Evolutionary conservation across 2,113 vertebrate genomes (phyloP).

Genomic region (Sceloporus tristichus): DNA sequence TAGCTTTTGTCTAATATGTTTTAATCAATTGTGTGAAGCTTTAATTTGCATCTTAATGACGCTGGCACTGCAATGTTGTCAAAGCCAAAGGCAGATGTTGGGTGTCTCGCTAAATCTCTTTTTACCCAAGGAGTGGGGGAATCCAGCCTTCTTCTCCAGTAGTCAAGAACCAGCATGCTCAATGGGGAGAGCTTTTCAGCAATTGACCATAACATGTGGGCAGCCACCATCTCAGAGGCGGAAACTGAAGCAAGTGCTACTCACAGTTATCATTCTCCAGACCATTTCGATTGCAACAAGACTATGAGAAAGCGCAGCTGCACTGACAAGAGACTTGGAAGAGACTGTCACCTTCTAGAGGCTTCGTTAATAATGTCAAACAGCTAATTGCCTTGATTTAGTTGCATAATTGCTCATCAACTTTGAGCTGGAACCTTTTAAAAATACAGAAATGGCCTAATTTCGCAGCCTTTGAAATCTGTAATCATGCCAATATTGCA

Average conservation of each 20-base stretch:
- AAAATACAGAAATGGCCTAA: neutral
- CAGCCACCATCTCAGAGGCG: too few species aligned
- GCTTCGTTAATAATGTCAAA: slow-evolving; percentile 4
- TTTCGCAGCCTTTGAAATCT: slow-evolving; percentile 21
- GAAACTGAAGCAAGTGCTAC: too few species aligned
- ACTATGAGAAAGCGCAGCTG: neutral
- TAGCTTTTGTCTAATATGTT: slow-evolving; percentile 55
- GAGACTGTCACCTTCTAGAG: neutral
- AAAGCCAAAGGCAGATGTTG: slow-evolving; percentile 38
- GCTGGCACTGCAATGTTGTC: slow-evolving; percentile 46
- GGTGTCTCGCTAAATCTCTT: slow-evolving; percentile 38
- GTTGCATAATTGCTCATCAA: slow-evolving; percentile 16
- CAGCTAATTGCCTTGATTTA: slow-evolving; percentile 23
- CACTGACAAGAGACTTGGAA: neutral
- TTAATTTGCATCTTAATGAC: slow-evolving; percentile 71
- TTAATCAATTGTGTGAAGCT: slow-evolving; percentile 61
- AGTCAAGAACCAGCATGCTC: too few species aligned
- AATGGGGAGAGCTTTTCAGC: too few species aligned
- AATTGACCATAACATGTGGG: neutral
- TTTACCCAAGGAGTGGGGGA: slow-evolving; percentile 8
- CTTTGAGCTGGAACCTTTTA: slow-evolving; percentile 29
- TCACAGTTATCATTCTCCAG: neutral
- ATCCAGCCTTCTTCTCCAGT: too few species aligned
- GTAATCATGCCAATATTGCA: neutral
- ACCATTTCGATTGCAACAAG: neutral